phyloP scores from a whole-genome alignment of 2,797 vertebrate genomes.

The Hydrolagus colliei region DNA sequence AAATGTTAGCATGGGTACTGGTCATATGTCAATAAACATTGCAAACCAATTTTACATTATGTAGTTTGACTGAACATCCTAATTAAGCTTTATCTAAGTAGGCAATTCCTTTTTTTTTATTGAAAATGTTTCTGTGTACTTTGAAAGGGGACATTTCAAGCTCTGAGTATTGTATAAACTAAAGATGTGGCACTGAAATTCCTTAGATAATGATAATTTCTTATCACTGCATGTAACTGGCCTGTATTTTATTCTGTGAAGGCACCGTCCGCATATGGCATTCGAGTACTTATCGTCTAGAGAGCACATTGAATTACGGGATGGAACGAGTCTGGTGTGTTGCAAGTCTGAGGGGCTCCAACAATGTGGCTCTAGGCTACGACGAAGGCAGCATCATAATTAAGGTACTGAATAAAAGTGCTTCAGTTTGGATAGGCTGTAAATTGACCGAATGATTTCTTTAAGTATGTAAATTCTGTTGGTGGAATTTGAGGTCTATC shows the following conservation, averaged over 20 bases:
- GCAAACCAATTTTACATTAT: too few species aligned
- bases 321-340: constrained; percentile 98
- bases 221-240: neutral
- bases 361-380: constrained; percentile 89
- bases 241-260: constrained; percentile 40
- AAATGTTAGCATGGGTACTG: too few species aligned
- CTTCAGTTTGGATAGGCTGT: neutral
- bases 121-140: too few species aligned
- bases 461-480: neutral
- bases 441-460: neutral
- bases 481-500: neutral
- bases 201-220: too few species aligned
- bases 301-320: constrained; percentile 92
- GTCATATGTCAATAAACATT: too few species aligned
- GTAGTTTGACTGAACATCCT: too few species aligned
- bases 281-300: constrained; percentile 89
- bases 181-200: too few species aligned
- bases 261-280: constrained; percentile 97
- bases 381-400: constrained; percentile 98
- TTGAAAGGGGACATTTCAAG: too few species aligned
- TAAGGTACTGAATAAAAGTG: constrained; percentile 63
- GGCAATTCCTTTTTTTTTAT: too few species aligned
- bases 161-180: too few species aligned
- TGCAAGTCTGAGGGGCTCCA: constrained; percentile 85
- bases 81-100: too few species aligned